These are phyloP conservation scores for Galeopterus variegatus DNA, from an alignment of 2,113 vertebrate genomes.

Conservation along the genomic window DNA sequence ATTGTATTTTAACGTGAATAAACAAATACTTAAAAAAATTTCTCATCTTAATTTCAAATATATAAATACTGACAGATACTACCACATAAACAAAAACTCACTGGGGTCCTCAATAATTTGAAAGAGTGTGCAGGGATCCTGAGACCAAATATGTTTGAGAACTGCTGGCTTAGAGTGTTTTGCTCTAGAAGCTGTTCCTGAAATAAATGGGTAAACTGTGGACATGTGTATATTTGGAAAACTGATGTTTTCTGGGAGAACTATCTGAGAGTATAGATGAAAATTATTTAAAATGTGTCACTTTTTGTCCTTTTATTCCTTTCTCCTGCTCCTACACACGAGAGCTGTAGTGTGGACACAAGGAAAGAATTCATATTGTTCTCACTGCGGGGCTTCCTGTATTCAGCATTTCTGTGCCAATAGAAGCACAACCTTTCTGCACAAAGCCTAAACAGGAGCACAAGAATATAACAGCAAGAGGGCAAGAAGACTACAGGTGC, in stretches of 20 bases:
- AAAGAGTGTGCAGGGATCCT: background rate
- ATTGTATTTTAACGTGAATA: background rate
- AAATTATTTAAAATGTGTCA: background rate
- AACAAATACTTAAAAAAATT: background rate
- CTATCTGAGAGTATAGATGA: background rate
- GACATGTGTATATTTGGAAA: no score
- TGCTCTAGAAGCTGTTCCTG: background rate
- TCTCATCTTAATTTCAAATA: background rate
- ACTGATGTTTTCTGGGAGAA: background rate
- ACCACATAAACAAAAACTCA: background rate
- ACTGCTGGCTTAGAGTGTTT: background rate
- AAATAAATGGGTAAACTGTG: no score
- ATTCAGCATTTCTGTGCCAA: no score
- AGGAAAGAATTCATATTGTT: background rate
- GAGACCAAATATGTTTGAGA: background rate
- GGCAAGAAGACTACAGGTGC: background rate
- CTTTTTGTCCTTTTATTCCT: no score
- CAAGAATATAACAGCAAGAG: fast-evolving
- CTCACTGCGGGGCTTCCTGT: background rate
- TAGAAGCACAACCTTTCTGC: background rate
- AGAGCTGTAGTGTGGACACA: background rate
- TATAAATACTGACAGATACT: background rate
- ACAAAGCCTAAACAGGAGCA: background rate
- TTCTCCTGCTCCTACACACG: background rate
- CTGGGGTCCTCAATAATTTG: background rate